A percentile compares a stretch with the other conserved stretches of the same genome.
phyloP scores from a whole-genome alignment of 2,113 vertebrate genomes.

The Cololabis saira region DNA sequence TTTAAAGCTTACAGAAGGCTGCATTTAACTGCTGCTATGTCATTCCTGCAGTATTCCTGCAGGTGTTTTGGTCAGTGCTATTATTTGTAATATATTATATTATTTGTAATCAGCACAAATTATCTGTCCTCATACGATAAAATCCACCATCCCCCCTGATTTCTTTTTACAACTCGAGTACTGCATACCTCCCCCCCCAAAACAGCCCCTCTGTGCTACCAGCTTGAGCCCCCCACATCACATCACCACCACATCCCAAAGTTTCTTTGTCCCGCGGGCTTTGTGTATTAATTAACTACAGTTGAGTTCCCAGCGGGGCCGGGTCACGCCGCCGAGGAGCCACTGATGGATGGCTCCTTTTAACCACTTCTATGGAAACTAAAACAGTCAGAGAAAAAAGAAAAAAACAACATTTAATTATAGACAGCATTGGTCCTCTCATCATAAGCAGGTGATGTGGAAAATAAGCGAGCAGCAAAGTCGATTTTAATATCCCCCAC shows the following conservation, averaged over 20 bases:
- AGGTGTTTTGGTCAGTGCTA: too few relatives aligned
- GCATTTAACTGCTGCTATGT: too few relatives aligned
- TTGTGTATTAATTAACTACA: conserved; percentile 81
- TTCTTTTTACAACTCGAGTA: too few relatives aligned
- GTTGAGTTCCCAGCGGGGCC: conserved; percentile 79
- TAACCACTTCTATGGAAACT: conserved; percentile 43
- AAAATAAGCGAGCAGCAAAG: conserved; percentile 8
- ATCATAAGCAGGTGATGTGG: conserved; percentile 15
- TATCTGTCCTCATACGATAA: too few relatives aligned
- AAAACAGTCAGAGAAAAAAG: neutral
- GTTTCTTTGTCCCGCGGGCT: conserved; percentile 64
- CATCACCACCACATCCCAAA: conserved; percentile 33
- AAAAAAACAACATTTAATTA: conserved; percentile 7
- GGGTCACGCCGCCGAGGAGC: conserved; percentile 62
- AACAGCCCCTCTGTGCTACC: conserved; percentile 27
- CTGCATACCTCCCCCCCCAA: conserved; percentile 1
- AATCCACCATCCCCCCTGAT: too few relatives aligned
- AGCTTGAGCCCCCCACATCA: conserved; percentile 30
- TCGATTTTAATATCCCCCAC: conserved; percentile 17
- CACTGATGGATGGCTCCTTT: conserved; percentile 68
- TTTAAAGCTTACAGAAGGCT: too few relatives aligned
- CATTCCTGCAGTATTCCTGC: too few relatives aligned
- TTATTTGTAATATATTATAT: too few relatives aligned
- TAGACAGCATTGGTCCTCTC: conserved; percentile 10
- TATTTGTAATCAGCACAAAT: too few relatives aligned